Evolutionary conservation across 2,888 invertebrate genomes (phyloP).

Genomic region (Rutpela maculata): DNA sequence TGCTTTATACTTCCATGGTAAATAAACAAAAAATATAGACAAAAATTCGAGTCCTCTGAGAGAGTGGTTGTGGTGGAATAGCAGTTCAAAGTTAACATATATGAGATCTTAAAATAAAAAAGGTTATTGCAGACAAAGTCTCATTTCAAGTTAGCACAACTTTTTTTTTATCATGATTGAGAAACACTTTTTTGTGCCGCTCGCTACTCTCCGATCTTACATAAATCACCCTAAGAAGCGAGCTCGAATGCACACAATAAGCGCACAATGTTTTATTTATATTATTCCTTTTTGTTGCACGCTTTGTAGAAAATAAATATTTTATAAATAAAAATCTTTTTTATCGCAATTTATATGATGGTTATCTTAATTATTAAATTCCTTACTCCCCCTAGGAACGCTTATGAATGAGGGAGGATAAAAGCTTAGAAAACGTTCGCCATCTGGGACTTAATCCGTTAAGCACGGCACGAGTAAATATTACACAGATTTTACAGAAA

Average conservation of each 20-base stretch:
- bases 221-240: neutral
- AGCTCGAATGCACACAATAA: neutral
- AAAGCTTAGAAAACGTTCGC: slow-evolving; percentile 53
- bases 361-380: slow-evolving; percentile 23
- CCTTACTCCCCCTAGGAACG: slow-evolving; percentile 26
- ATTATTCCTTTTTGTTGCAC: neutral
- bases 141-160: neutral
- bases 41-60: no score
- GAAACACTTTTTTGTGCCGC: neutral
- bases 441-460: slow-evolving; percentile 54
- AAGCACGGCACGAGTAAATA: slow-evolving; percentile 54
- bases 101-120: no score
- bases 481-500: slow-evolving; percentile 51
- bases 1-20: no score
- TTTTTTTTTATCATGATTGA: neutral
- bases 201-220: neutral
- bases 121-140: no score
- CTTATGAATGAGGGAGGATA: slow-evolving; percentile 45
- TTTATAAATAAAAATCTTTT: slow-evolving; percentile 6
- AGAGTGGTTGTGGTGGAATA: no score
- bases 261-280: neutral
- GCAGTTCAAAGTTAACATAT: no score
- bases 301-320: slow-evolving; percentile 3
- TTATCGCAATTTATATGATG: neutral
- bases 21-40: no score